Evolutionary conservation across 2,888 invertebrate genomes (phyloP), one percentile per base, ranked within the genome.

Genomic region (Eudasyphora cyanicolor): DNA sequence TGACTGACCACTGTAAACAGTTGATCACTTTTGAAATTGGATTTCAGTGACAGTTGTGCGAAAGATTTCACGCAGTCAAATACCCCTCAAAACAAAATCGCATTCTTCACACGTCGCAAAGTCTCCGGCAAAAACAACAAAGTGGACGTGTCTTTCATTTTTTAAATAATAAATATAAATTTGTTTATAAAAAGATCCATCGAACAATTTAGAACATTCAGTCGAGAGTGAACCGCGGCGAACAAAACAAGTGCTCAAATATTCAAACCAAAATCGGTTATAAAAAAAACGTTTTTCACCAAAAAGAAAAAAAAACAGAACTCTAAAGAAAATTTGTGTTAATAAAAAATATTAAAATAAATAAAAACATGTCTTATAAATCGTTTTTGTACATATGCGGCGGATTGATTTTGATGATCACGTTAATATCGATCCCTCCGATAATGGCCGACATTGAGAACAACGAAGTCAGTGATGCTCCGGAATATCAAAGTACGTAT

Each of bases 401-500:
- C 32, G 83, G 85, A n/a, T 27, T 85, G 24, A 49, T 85, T n/a
- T 71, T 82, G 24, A n/a, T n/a, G n/a, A 82, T 86, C 49, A 71
- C 79, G 27, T 54, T 81, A 45, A 79, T 86, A 71, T 62, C 81
- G 71, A 81, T 82, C 19, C 71, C 86, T 67, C 81, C 84, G 49
- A 85, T 87, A 38, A 79, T 86, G 60, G 91, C 89, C 60, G 86
- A 88, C 76, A 85, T 89, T 12, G 89, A 88, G 38, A 89, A 91
- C 78, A 91, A 91, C 78, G 90, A 90, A 86, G 89, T 91, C 78
- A 86, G 87, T 35, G 88, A 89, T 75, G 67, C 32, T 19, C 79
- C 86, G 24, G 87, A 87, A 24, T 87, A 84, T 35, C 87, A 88
- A 76, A 87, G 91, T 91, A 89, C 88, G 91, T 91, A 74, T 80